phyloP scores from a whole-genome alignment of 2,113 vertebrate species.

The Leptobrachium ailaonicum region DNA sequence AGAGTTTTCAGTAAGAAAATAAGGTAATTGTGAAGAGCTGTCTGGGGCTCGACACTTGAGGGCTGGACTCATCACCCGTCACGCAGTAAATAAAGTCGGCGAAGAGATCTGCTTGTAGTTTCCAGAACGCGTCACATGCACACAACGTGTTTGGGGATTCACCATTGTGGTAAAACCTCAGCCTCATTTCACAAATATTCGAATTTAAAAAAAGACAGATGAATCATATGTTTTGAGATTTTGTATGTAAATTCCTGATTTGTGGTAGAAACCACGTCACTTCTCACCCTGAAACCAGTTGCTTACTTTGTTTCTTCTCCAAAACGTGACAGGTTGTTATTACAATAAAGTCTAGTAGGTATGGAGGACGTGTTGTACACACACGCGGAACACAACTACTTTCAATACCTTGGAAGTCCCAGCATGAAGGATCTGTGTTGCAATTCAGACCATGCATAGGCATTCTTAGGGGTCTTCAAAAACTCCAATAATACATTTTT shows the following conservation, averaged over 20 bases:
- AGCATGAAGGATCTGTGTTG: too few relatives aligned
- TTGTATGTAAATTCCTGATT: constrained; percentile 14
- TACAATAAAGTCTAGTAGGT: too few relatives aligned
- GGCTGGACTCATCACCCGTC: too few relatives aligned
- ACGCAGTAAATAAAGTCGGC: neutral
- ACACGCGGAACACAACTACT: too few relatives aligned
- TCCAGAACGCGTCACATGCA: constrained; percentile 3
- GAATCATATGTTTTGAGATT: constrained; percentile 7
- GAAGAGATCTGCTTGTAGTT: neutral
- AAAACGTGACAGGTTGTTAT: neutral
- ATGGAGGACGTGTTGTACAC: too few relatives aligned
- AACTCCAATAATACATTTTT: too few relatives aligned
- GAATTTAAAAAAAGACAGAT: neutral
- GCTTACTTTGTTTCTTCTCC: neutral
- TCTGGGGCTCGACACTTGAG: too few relatives aligned
- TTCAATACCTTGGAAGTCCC: too few relatives aligned
- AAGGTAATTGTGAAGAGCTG: too few relatives aligned
- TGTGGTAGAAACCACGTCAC: neutral
- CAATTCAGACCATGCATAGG: too few relatives aligned
- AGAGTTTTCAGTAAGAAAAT: too few relatives aligned
- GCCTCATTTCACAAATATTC: neutral
- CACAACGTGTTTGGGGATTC: neutral
- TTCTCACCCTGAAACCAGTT: neutral
- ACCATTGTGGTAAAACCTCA: neutral
- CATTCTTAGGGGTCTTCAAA: too few relatives aligned